Conservation (phyloP, 2,888 invertebrate genomes). For the Plebejus melissa region DNA sequence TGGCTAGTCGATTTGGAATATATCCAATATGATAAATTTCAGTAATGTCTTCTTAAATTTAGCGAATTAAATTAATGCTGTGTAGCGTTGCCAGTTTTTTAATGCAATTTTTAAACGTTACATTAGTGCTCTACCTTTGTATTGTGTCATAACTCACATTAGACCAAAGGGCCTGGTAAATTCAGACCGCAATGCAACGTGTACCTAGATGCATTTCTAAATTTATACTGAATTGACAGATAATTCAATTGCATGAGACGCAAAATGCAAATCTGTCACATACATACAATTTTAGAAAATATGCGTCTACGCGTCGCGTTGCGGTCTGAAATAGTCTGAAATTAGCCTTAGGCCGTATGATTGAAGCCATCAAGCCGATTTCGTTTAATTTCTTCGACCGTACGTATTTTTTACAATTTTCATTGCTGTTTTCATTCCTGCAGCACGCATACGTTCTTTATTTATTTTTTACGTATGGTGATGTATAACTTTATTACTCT, state of each 20-base stretch:
- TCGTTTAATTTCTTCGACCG: neutral
- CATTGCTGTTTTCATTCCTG: neutral
- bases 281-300: too few relatives aligned
- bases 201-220: too few relatives aligned
- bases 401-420: neutral
- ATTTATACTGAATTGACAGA: too few relatives aligned
- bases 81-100: conserved; percentile 7
- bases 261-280: too few relatives aligned
- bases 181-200: too few relatives aligned
- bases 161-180: too few relatives aligned
- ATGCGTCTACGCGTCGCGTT: too few relatives aligned
- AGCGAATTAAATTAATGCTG: neutral
- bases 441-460: neutral
- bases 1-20: neutral
- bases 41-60: conserved; percentile 7
- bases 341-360: too few relatives aligned
- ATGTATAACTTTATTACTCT: conserved; percentile 1
- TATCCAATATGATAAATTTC: conserved; percentile 57
- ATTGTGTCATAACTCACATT: neutral
- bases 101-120: neutral
- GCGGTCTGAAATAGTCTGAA: too few relatives aligned
- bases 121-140: too few relatives aligned
- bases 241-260: too few relatives aligned
- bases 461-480: neutral
- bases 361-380: neutral